A percentile compares a stretch with the other conserved stretches of the same genome.
Conservation (phyloP, 2,888 invertebrate genomes). For the Orthosia gothica region DNA sequence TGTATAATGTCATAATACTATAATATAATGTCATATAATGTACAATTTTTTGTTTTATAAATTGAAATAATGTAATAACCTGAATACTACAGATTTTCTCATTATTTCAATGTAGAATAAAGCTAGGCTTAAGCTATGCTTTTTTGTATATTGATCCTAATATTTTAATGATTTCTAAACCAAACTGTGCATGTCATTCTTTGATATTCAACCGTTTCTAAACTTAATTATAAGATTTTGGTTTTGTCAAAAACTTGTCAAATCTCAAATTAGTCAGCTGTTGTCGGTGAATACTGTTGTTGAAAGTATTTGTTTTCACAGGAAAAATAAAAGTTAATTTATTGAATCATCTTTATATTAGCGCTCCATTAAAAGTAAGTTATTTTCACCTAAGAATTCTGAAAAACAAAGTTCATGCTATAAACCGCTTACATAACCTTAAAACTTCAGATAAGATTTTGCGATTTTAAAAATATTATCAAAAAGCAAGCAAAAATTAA, state of each 20-base stretch:
- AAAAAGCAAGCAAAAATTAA: neutral
- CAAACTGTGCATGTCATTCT: neutral
- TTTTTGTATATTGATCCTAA: neutral
- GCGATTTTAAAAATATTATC: neutral
- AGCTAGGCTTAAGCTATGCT: too few relatives aligned
- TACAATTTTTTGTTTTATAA: too few relatives aligned
- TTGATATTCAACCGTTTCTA: too few relatives aligned
- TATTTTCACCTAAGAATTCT: neutral
- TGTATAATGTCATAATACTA: too few relatives aligned
- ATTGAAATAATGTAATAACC: too few relatives aligned
- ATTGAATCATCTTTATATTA: neutral
- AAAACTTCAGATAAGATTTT: slow-evolving; percentile 29
- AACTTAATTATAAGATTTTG: too few relatives aligned
- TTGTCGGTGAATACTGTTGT: neutral
- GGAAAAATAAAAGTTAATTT: neutral
- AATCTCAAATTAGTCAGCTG: neutral
- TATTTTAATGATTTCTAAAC: slow-evolving; percentile 4
- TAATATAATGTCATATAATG: too few relatives aligned
- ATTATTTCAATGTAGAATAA: too few relatives aligned
- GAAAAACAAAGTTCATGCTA: neutral
- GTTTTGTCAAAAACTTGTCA: slow-evolving; percentile 9
- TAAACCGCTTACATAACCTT: slow-evolving; percentile 62
- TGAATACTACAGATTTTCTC: too few relatives aligned
- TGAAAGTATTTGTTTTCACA: slow-evolving; percentile 4
- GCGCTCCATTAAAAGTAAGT: slow-evolving; percentile 43